These are phyloP conservation scores for Lasiommata megera DNA, from an alignment of 2,888 invertebrate genomes.

Conservation along the genomic window DNA sequence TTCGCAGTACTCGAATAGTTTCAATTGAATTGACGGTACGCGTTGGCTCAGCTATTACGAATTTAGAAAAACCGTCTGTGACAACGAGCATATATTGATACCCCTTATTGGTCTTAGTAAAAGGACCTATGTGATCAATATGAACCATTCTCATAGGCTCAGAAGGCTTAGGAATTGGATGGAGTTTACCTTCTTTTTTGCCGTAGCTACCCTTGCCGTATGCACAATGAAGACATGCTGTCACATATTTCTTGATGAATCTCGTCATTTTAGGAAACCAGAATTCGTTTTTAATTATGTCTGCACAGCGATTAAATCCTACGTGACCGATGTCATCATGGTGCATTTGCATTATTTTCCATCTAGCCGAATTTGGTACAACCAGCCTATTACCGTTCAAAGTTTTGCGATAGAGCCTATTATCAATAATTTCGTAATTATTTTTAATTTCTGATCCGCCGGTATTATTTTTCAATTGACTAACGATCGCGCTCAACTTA, in stretches of 20 bases:
- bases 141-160: slow-evolving; percentile 34
- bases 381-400: slow-evolving; percentile 37
- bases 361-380: slow-evolving; percentile 39
- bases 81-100: slow-evolving; percentile 36
- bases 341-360: slow-evolving; percentile 41
- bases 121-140: slow-evolving; percentile 37
- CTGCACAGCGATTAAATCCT: slow-evolving; percentile 40
- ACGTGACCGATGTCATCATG: slow-evolving; percentile 47
- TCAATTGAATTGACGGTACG: too few relatives aligned
- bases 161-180: slow-evolving; percentile 35
- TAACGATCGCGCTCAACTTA: too few relatives aligned
- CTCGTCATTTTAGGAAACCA: slow-evolving; percentile 41
- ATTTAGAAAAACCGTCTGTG: slow-evolving; percentile 22
- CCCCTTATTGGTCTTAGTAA: slow-evolving; percentile 31
- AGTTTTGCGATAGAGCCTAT: slow-evolving; percentile 36
- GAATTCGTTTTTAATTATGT: slow-evolving; percentile 39
- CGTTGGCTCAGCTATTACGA: too few relatives aligned
- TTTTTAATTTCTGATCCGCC: slow-evolving; percentile 25
- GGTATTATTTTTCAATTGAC: background rate
- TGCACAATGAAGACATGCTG: slow-evolving; percentile 39
- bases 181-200: slow-evolving; percentile 30
- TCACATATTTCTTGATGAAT: slow-evolving; percentile 38
- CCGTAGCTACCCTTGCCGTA: slow-evolving; percentile 39
- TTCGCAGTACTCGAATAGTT: too few relatives aligned
- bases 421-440: too few relatives aligned